Evolutionary conservation across 2,888 invertebrate genomes (phyloP).

Genomic region (Phragmatobia fuliginosa): DNA sequence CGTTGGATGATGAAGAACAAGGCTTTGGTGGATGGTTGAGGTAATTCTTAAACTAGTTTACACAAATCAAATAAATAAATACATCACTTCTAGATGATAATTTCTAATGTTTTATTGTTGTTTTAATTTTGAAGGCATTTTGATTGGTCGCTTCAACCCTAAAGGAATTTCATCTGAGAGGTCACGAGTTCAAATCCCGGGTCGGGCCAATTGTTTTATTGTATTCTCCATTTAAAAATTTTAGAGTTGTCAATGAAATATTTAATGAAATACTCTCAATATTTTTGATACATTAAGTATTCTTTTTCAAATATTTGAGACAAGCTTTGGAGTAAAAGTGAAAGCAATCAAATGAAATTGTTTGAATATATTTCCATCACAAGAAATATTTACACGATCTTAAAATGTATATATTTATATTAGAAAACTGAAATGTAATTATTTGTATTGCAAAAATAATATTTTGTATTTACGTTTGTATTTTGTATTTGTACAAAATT

Average conservation of each 20-base stretch:
- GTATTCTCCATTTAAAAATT: background rate
- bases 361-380: conserved; percentile 15
- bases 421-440: background rate
- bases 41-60: no score
- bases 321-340: conserved; percentile 14
- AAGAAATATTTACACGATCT: conserved; percentile 9
- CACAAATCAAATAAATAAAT: no score
- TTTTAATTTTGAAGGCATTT: no score
- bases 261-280: conserved; percentile 9
- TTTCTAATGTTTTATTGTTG: no score
- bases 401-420: background rate
- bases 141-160: no score
- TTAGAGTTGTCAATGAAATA: background rate
- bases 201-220: no score
- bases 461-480: no score
- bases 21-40: conserved; percentile 82
- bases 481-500: no score
- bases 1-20: conserved; percentile 77
- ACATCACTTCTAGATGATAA: no score
- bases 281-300: conserved; percentile 13
- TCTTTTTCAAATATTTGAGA: conserved; percentile 19
- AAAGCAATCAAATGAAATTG: conserved; percentile 21
- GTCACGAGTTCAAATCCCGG: no score
- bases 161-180: no score
- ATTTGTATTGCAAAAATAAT: background rate